These are phyloP conservation scores for Zoanthus gigantus DNA, from an alignment of 92 coral and sea anemone species.

Conservation along the genomic window DNA sequence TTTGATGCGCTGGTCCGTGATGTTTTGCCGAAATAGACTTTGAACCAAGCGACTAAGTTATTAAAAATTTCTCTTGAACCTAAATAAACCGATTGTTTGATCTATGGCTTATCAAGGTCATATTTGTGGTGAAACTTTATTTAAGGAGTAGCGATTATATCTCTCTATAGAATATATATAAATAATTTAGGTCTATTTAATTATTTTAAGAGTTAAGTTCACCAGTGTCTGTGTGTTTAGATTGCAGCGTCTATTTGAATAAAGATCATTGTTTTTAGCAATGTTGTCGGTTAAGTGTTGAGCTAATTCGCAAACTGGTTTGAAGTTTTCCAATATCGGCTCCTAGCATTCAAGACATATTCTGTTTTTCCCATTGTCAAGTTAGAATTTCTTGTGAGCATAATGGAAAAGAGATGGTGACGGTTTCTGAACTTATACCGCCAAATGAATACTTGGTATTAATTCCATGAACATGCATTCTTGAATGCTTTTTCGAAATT, in stretches of 20 bases:
- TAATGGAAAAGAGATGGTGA: slow-evolving; percentile 34
- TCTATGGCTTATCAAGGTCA: slow-evolving; percentile 15
- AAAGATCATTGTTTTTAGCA: background rate
- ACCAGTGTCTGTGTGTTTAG: background rate
- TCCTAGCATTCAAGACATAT: background rate
- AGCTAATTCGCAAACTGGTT: background rate
- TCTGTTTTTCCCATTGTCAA: background rate
- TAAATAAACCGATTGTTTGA: background rate
- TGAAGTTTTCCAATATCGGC: too few relatives aligned
- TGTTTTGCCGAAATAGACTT: too few relatives aligned
- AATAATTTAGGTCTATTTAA: slow-evolving; percentile 29
- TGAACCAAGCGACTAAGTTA: too few relatives aligned
- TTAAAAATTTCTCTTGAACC: background rate
- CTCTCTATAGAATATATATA: background rate
- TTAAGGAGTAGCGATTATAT: slow-evolving; percentile 8
- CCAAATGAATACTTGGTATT: slow-evolving; percentile 34
- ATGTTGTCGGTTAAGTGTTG: background rate
- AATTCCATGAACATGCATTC: background rate
- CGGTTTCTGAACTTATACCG: slow-evolving; percentile 35
- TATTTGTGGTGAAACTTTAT: slow-evolving; percentile 29
- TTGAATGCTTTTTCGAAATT: too few relatives aligned
- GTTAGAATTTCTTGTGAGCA: background rate
- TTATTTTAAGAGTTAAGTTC: slow-evolving; percentile 1
- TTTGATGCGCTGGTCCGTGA: too few relatives aligned
- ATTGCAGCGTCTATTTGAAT: background rate